Percentiles rank a stretch among this genome's conserved stretches.
phyloP scores from a whole-genome alignment of 2,888 invertebrate genomes.

The Iselma pallidipennis region DNA sequence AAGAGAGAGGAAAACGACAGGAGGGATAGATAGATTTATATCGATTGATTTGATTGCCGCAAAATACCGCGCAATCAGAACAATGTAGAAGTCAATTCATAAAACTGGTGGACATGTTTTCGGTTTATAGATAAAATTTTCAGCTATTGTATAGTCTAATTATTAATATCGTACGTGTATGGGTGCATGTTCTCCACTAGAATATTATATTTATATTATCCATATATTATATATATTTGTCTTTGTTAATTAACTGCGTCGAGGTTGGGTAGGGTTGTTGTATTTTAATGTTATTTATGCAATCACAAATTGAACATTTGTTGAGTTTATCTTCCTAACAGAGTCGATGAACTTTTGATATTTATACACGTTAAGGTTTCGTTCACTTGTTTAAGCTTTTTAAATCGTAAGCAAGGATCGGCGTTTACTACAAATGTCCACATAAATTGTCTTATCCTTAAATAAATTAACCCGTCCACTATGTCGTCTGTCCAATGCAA shows the following conservation, averaged over 20 bases:
- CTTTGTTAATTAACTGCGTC: constrained; percentile 22
- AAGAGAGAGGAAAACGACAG: no score
- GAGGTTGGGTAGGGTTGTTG: not conserved
- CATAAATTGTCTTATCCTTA: not conserved
- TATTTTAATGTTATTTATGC: not conserved
- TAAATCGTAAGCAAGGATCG: not conserved
- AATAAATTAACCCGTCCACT: not conserved
- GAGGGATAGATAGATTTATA: not conserved
- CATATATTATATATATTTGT: constrained; percentile 17
- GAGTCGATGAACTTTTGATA: not conserved
- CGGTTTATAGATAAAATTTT: constrained; percentile 9
- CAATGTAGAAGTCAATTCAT: not conserved
- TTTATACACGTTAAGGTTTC: not conserved
- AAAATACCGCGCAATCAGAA: constrained; percentile 16
- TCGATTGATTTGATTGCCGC: constrained; percentile 14
- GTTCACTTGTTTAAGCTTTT: not conserved
- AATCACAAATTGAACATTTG: not conserved
- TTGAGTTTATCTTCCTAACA: not conserved
- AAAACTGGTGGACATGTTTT: not conserved
- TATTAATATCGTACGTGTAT: no score
- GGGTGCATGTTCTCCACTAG: no score
- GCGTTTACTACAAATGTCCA: not conserved
- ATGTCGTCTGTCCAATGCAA: not conserved
- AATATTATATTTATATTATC: constrained; percentile 10
- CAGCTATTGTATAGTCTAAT: no score